A percentile compares a stretch with the other conserved stretches of the same genome.
Conservation (phyloP, 2,113 vertebrate genomes). For the Crypturellus undulatus region DNA sequence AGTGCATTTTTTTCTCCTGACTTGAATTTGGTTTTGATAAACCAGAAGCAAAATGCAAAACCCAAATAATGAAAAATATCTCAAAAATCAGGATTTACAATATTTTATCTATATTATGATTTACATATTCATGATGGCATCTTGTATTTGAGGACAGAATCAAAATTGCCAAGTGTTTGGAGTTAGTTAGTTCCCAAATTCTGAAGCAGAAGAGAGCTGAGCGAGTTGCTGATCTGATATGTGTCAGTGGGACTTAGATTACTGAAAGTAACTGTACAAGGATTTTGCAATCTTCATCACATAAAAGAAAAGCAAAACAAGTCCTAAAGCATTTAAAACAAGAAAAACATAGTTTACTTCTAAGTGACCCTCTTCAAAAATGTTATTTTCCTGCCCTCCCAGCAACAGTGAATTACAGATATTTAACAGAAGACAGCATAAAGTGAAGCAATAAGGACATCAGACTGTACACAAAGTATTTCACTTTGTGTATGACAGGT, state of each 20-base stretch:
- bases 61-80: not conserved
- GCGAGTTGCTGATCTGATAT: not conserved
- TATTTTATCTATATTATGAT: not conserved
- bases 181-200: not conserved
- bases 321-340: not conserved
- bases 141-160: not conserved
- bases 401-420: not conserved
- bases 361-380: not conserved
- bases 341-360: not conserved
- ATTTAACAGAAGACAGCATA: not conserved
- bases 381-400: not conserved
- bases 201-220: not conserved
- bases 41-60: not conserved
- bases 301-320: not conserved
- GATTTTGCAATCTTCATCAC: constrained; percentile 5
- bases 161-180: not conserved
- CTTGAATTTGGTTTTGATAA: not conserved
- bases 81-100: not conserved
- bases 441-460: not conserved
- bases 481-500: not conserved
- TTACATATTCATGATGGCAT: not conserved
- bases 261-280: not conserved
- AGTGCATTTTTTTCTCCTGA: not conserved
- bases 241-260: not conserved
- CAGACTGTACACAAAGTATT: not conserved